These are phyloP conservation scores for Cryptotermes secundus DNA, from an alignment of 1,140 invertebrate genomes.

Conservation along the genomic window DNA sequence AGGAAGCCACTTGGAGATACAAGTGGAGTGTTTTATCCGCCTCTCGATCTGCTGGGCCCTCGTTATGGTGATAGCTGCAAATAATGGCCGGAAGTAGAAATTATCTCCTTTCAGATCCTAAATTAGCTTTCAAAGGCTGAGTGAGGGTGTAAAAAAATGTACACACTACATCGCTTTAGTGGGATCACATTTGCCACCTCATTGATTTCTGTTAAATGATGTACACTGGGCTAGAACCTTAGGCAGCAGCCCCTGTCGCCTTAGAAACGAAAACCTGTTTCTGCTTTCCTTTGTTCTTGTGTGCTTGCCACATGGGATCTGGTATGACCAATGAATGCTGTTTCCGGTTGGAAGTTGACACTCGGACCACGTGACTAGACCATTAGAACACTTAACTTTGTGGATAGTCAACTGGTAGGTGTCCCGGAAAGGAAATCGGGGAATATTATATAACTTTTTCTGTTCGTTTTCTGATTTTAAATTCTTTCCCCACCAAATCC, in stretches of 20 bases:
- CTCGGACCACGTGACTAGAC: background rate
- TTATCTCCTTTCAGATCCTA: constrained; percentile 31
- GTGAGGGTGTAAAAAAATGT: background rate
- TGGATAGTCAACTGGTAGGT: background rate
- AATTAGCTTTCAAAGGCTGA: constrained; percentile 20
- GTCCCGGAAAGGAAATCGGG: no score
- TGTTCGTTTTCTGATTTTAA: no score
- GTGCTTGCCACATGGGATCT: background rate
- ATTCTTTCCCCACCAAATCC: no score
- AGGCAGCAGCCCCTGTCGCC: background rate
- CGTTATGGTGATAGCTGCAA: constrained; percentile 29
- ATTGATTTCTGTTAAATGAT: background rate
- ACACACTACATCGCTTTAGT: background rate
- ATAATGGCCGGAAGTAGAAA: constrained; percentile 29
- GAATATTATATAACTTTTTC: no score
- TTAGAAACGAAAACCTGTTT: background rate
- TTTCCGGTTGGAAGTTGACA: background rate
- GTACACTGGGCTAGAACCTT: background rate
- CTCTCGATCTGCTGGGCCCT: background rate
- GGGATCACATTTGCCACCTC: background rate
- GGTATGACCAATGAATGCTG: background rate
- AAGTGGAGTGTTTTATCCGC: constrained; percentile 26
- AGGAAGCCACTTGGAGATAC: constrained; percentile 3
- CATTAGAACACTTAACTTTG: background rate
- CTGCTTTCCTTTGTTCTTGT: background rate